These are phyloP conservation scores for Muntiacus reevesi DNA, from an alignment of 2,113 vertebrate genomes.

Conservation along the genomic window DNA sequence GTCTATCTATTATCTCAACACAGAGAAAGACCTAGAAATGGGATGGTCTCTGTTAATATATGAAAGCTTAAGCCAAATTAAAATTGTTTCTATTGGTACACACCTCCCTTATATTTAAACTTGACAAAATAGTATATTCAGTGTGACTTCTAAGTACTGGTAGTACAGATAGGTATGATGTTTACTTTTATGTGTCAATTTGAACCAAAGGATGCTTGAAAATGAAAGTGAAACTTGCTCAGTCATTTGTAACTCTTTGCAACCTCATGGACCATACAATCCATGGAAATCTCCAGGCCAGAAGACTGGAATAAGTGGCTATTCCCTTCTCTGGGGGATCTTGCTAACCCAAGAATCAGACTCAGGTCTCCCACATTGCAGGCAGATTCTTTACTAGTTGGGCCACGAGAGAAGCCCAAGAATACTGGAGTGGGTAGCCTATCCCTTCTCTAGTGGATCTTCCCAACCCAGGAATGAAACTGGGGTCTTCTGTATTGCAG, in stretches of 20 bases:
- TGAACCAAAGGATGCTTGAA: not conserved
- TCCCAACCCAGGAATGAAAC: not conserved
- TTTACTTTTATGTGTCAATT: not conserved
- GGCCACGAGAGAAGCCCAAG: not conserved
- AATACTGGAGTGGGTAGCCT: not conserved
- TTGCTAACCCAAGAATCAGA: not conserved
- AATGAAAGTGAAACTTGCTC: not conserved
- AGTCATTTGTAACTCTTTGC: not conserved
- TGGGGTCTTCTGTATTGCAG: not conserved
- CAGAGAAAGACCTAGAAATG: not conserved
- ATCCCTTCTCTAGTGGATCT: not conserved
- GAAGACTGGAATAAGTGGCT: not conserved
- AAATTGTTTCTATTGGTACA: not conserved
- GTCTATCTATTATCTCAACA: not conserved
- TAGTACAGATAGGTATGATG: not conserved
- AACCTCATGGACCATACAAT: not conserved
- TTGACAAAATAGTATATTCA: not conserved
- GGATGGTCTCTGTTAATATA: not conserved
- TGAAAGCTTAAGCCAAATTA: not conserved
- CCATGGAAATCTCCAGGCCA: not conserved
- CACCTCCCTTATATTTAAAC: not conserved
- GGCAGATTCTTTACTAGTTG: not conserved
- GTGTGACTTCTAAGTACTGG: not conserved
- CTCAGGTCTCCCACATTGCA: not conserved
- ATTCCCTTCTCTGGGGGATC: not conserved